Conservation (phyloP, 2,797 vertebrate genomes). For the Microctenopoma steveboyesi region DNA sequence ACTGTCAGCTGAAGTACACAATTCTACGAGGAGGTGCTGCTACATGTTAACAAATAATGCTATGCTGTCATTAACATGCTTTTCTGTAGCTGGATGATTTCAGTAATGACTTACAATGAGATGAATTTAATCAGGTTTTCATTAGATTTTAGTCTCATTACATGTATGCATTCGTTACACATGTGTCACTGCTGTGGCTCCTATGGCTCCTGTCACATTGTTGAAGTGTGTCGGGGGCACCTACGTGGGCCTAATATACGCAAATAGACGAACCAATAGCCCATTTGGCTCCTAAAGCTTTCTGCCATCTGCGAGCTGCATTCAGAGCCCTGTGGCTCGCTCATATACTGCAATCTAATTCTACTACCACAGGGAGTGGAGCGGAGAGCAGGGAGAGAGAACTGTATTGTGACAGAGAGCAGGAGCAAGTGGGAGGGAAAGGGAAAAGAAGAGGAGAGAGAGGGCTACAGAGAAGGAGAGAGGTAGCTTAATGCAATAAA, state of each 20-base stretch:
- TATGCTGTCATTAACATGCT: not conserved
- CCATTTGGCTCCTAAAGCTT: constrained; percentile 73
- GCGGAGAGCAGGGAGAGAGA: constrained; percentile 53
- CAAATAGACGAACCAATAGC: constrained; percentile 60
- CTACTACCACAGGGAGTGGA: constrained; percentile 61
- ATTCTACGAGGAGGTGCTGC: constrained; percentile 5
- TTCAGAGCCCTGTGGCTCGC: constrained; percentile 59
- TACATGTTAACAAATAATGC: not conserved
- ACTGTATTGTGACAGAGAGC: constrained; percentile 70
- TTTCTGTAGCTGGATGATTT: constrained; percentile 20
- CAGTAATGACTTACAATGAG: not conserved
- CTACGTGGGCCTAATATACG: constrained; percentile 53
- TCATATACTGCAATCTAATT: constrained; percentile 81
- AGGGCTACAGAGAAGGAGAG: constrained; percentile 73
- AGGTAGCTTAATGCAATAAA: constrained; percentile 85
- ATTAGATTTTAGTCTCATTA: constrained; percentile 14
- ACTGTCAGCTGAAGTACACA: constrained; percentile 9
- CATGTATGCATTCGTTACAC: constrained; percentile 22
- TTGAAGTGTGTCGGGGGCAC: constrained; percentile 44
- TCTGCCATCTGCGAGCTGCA: constrained; percentile 63
- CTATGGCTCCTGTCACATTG: constrained; percentile 28
- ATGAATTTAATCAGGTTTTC: not conserved
- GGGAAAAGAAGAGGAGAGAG: constrained; percentile 57
- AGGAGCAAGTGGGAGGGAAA: constrained; percentile 61
- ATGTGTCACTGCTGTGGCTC: constrained; percentile 25